Percentiles rank a stretch among this genome's conserved stretches.
Evolutionary conservation across 2,888 invertebrate genomes (phyloP).

Genomic region (Drosophila eohydei): DNA sequence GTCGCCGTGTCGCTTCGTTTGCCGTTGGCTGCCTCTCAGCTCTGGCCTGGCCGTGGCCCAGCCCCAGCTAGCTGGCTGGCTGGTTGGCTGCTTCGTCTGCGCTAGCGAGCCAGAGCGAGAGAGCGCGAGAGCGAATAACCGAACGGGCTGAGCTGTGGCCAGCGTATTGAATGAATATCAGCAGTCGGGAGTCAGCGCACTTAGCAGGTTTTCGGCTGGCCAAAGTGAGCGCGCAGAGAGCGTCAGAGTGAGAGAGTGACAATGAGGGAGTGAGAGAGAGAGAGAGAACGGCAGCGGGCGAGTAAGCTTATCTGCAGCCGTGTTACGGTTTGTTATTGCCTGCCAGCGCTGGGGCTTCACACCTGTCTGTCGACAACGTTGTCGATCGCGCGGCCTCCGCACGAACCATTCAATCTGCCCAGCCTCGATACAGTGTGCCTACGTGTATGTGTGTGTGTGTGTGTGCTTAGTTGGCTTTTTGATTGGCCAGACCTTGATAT

Average conservation of each 20-base stretch:
- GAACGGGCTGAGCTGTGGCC: slow-evolving; percentile 51
- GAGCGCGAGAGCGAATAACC: slow-evolving; percentile 12
- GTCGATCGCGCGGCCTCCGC: slow-evolving; percentile 37
- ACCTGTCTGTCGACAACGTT: slow-evolving; percentile 56
- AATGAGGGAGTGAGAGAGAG: slow-evolving; percentile 8
- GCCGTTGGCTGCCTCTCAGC: slow-evolving; percentile 58
- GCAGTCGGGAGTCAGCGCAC: slow-evolving; percentile 24
- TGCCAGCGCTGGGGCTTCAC: slow-evolving; percentile 61
- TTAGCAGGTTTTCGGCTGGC: slow-evolving; percentile 59
- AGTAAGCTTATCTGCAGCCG: slow-evolving; percentile 65
- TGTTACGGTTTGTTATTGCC: slow-evolving; percentile 66
- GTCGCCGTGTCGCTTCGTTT: slow-evolving; percentile 16
- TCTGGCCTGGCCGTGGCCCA: slow-evolving; percentile 53
- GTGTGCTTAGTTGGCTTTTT: slow-evolving; percentile 66
- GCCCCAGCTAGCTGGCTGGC: slow-evolving; percentile 46
- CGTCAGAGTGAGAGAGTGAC: neutral
- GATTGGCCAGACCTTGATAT: slow-evolving; percentile 79
- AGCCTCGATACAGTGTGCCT: slow-evolving; percentile 31
- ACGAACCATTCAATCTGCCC: slow-evolving; percentile 33
- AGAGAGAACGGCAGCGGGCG: neutral
- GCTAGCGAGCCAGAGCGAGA: slow-evolving; percentile 20
- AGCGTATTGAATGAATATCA: slow-evolving; percentile 72
- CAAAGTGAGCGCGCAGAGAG: neutral
- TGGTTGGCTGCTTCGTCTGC: slow-evolving; percentile 37
- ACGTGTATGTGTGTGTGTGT: slow-evolving; percentile 29